Evolutionary conservation across 2,888 invertebrate genomes (phyloP).

Genomic region (Fabriciana adippe): DNA sequence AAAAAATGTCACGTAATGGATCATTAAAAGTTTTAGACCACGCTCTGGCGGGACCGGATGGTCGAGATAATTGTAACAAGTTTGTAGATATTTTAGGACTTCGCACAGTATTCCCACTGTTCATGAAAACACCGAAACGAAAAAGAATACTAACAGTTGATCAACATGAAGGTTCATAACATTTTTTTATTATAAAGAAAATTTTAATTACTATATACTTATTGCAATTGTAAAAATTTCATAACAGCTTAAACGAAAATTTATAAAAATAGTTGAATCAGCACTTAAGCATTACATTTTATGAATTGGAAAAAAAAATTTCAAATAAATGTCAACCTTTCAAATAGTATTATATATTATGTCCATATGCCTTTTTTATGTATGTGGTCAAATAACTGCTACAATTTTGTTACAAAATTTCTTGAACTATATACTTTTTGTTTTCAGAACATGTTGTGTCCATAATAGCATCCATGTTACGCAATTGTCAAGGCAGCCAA

Average conservation of each 20-base stretch:
- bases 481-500: conserved; percentile 95
- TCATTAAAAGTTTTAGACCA: conserved; percentile 99
- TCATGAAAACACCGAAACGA: conserved; percentile 98
- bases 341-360: too few species aligned
- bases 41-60: conserved; percentile 96
- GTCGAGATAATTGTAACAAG: conserved; percentile 97
- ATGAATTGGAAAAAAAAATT: too few species aligned
- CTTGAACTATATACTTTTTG: not conserved
- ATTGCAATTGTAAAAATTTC: too few species aligned
- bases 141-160: conserved; percentile 91
- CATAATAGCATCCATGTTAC: conserved; percentile 95
- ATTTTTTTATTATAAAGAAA: not conserved
- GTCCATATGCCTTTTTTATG: too few species aligned
- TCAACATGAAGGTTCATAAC: conserved; percentile 90
- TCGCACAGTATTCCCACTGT: conserved; percentile 97
- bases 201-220: too few species aligned
- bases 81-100: conserved; percentile 98
- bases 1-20: conserved; percentile 97
- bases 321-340: too few species aligned
- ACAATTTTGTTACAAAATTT: too few species aligned
- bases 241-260: too few species aligned
- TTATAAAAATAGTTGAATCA: too few species aligned
- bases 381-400: too few species aligned
- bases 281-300: too few species aligned
- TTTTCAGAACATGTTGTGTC: conserved; percentile 93